phyloP scores from a whole-genome alignment of 2,113 vertebrate species.

The Melanerpes aurifrons region DNA sequence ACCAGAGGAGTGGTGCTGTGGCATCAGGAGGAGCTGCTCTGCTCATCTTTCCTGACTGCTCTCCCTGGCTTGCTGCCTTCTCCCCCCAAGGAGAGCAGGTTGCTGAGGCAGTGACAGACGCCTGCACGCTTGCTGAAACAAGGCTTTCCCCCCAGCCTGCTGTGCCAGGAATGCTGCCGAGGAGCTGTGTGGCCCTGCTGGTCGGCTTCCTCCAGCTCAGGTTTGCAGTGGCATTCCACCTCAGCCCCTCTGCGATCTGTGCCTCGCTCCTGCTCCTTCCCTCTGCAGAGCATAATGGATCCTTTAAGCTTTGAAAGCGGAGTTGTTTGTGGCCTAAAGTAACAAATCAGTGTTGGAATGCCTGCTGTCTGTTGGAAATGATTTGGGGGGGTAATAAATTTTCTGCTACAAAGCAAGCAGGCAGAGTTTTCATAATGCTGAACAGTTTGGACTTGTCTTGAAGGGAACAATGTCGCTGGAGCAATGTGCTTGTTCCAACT shows the following conservation, averaged over 20 bases:
- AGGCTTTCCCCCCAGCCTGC: not conserved
- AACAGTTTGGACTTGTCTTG: constrained; percentile 89
- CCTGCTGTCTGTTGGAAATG: constrained; percentile 83
- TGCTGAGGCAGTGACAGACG: constrained; percentile 16
- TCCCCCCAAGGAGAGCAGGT: not conserved
- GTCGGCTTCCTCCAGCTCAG: not conserved
- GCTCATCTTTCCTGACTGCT: not conserved
- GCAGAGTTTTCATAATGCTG: constrained; percentile 81
- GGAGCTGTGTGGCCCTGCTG: not conserved
- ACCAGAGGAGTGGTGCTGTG: not conserved
- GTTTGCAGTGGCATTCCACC: constrained; percentile 19
- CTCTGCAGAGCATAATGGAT: constrained; percentile 53
- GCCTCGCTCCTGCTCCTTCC: constrained; percentile 15
- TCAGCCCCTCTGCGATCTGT: not conserved
- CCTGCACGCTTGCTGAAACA: not conserved
- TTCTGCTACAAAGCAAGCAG: constrained; percentile 80
- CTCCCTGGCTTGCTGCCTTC: not conserved
- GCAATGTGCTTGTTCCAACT: constrained; percentile 76
- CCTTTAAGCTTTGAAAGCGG: constrained; percentile 67
- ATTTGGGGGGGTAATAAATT: constrained; percentile 87
- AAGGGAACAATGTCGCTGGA: constrained; percentile 80
- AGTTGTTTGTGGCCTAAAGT: constrained; percentile 77
- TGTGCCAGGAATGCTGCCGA: not conserved
- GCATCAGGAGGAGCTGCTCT: not conserved
- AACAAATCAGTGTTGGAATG: constrained; percentile 87